Evolutionary conservation across 2,888 invertebrate species (phyloP).

Genomic region (Rhingia rostrata): DNA sequence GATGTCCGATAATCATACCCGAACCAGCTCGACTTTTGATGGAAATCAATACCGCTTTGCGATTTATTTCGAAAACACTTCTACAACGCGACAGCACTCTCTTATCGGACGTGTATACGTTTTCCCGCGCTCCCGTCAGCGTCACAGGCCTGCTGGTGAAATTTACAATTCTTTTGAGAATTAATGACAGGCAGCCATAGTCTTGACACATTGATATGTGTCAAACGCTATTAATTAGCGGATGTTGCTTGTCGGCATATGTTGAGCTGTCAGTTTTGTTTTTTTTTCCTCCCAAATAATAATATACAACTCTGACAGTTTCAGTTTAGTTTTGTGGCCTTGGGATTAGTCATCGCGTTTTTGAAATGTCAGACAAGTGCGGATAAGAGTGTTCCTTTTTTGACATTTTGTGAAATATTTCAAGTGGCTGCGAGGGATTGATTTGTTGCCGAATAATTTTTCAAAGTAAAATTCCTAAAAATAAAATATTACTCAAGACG

Average conservation of each 20-base stretch:
- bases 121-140: conserved; percentile 10
- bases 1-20: conserved; percentile 58
- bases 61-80: conserved; percentile 43
- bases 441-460: conserved; percentile 16
- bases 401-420: conserved; percentile 38
- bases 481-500: neutral
- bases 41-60: conserved; percentile 46
- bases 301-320: neutral
- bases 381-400: conserved; percentile 32
- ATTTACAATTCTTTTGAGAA: conserved; percentile 33
- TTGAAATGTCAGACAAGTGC: conserved; percentile 30
- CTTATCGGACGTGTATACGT: conserved; percentile 33
- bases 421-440: conserved; percentile 25
- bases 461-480: conserved; percentile 2
- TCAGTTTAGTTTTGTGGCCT: conserved; percentile 48
- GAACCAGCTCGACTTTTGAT: conserved; percentile 19
- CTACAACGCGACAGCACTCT: conserved; percentile 2
- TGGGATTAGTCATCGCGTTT: conserved; percentile 48
- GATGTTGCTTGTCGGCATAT: conserved; percentile 51
- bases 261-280: conserved; percentile 43
- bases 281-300: neutral
- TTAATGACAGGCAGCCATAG: conserved; percentile 62
- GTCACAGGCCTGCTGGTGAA: conserved; percentile 23
- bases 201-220: conserved; percentile 72
- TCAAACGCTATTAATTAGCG: conserved; percentile 71